phyloP scores from a whole-genome alignment of 92 coral and sea anemone genomes.

The Parazoanthus swiftii region DNA sequence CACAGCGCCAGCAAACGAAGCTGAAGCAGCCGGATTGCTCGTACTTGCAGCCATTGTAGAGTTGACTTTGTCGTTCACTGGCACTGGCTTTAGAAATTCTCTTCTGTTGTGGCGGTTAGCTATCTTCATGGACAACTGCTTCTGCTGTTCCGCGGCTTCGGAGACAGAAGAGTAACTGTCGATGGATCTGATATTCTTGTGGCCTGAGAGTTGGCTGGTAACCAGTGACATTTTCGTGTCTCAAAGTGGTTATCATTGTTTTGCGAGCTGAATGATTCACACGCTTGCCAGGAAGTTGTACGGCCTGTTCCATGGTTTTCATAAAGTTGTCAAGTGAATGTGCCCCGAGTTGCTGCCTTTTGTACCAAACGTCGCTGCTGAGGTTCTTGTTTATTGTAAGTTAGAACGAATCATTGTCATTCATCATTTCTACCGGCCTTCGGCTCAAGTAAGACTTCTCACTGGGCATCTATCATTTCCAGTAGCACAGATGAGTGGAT shows the following conservation, averaged over 20 bases:
- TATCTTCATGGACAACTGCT: constrained; percentile 2
- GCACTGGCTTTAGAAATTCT: constrained; percentile 24
- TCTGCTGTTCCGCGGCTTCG: background rate
- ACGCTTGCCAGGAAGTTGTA: constrained; percentile 45
- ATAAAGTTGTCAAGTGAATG: constrained; percentile 47
- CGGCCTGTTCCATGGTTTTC: constrained; percentile 49
- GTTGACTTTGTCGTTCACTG: constrained; percentile 22
- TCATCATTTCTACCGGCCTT: constrained; percentile 45
- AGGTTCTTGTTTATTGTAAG: constrained; percentile 34
- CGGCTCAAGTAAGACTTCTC: constrained; percentile 24
- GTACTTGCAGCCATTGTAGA: constrained; percentile 23
- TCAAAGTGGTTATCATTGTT: constrained; percentile 47
- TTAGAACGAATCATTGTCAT: constrained; percentile 31
- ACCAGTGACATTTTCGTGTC: constrained; percentile 8
- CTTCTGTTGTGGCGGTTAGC: background rate
- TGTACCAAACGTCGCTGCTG: constrained; percentile 33
- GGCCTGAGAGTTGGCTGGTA: constrained; percentile 10
- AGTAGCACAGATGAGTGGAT: background rate
- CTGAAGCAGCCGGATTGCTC: constrained; percentile 3
- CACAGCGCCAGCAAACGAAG: constrained; percentile 18
- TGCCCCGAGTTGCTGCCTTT: constrained; percentile 46
- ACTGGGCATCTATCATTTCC: constrained; percentile 8
- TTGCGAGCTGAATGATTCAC: background rate
- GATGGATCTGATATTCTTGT: background rate
- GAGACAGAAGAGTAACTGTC: constrained; percentile 32